A percentile compares a stretch with the other conserved stretches of the same genome.
phyloP scores from a whole-genome alignment of 2,888 invertebrate genomes.

The Exocentrus adspersus region DNA sequence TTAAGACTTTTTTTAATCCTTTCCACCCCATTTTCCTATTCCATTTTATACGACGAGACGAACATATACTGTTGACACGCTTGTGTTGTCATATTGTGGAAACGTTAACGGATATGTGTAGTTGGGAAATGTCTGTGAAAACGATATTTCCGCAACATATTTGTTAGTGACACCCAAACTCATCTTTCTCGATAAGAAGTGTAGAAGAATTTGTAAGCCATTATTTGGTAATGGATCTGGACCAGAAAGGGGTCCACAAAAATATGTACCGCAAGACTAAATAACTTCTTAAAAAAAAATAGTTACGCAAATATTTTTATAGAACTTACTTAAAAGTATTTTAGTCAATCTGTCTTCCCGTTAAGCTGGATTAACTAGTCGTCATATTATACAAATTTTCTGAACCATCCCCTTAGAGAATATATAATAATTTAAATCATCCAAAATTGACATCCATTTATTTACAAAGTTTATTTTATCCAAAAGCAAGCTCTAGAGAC shows the following conservation, averaged over 20 bases:
- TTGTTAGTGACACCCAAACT: conserved; percentile 15
- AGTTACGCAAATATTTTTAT: too few relatives aligned
- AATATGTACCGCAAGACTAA: too few relatives aligned
- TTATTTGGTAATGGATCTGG: too few relatives aligned
- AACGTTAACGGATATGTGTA: conserved; percentile 25
- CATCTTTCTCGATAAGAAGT: not conserved
- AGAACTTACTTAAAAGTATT: too few relatives aligned
- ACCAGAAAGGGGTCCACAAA: too few relatives aligned
- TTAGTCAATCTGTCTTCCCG: too few relatives aligned
- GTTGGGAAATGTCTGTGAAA: conserved; percentile 24
- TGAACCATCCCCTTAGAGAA: too few relatives aligned
- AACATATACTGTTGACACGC: conserved; percentile 27
- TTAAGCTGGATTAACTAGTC: too few relatives aligned
- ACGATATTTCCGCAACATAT: conserved; percentile 26
- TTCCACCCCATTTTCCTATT: conserved; percentile 31
- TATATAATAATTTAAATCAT: not conserved
- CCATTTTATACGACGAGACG: conserved; percentile 16
- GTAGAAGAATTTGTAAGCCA: not conserved
- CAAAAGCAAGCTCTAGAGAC: conserved; percentile 25
- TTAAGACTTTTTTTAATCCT: conserved; percentile 18
- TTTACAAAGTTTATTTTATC: not conserved
- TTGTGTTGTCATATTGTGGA: conserved; percentile 26
- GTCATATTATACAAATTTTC: too few relatives aligned
- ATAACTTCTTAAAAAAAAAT: too few relatives aligned
- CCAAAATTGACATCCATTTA: not conserved